Evolutionary conservation across 2,797 vertebrate genomes (phyloP).

Genomic region (Anguilla anguilla): DNA sequence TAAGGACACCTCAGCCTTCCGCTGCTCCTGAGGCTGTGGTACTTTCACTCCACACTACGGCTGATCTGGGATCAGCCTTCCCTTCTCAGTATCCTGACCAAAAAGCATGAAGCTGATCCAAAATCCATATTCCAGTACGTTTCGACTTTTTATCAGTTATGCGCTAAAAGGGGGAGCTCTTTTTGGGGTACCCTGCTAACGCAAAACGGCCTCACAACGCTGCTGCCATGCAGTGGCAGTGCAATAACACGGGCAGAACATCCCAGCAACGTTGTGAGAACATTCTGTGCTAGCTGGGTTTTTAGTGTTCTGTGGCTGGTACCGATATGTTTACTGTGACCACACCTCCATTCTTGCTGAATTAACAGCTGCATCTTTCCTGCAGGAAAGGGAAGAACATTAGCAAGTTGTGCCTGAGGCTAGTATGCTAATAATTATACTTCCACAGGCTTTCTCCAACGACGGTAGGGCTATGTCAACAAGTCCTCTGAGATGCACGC

Average conservation of each 20-base stretch:
- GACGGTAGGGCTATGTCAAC: neutral
- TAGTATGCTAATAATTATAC: neutral
- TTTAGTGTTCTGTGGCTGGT: neutral
- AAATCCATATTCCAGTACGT: neutral
- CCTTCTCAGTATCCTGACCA: neutral
- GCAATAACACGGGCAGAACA: neutral
- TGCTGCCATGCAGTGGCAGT: neutral
- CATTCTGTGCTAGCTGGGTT: neutral
- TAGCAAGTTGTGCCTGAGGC: neutral
- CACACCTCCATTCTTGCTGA: neutral
- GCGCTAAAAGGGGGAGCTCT: no score
- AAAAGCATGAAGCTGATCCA: neutral
- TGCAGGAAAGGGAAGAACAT: neutral
- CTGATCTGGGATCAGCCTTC: neutral
- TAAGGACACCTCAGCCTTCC: constrained; percentile 71
- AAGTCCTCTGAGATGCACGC: neutral
- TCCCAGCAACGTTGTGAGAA: neutral
- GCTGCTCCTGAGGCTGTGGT: constrained; percentile 8
- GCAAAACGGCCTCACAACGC: neutral
- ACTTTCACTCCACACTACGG: neutral
- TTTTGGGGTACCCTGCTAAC: no score
- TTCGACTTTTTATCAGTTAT: no score
- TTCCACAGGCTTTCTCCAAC: neutral
- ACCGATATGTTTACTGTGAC: neutral
- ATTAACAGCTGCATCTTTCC: neutral